Evolutionary conservation across 2,888 invertebrate species (phyloP), one percentile per base, ranked within the genome.

Genomic region (Cryptosula pallasiana): DNA sequence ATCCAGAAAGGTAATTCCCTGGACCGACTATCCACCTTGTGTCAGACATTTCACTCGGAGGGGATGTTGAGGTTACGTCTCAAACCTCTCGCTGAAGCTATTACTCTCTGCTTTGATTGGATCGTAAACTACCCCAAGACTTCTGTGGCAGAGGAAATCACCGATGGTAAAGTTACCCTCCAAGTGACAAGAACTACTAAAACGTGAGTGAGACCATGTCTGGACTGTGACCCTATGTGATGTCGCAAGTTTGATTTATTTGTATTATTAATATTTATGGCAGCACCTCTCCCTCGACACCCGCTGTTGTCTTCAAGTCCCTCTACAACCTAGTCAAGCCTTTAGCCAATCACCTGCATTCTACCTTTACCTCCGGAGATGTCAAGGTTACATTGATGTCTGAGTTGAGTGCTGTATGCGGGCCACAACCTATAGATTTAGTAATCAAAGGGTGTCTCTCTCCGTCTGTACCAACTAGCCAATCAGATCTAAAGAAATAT

Each of bases 381-480:
- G 63, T 3, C 2, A 32, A 5, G 2, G 13, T 32, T 32, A 32
- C 63, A 13, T 20, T 63, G 55, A 86, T 91, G 79, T 84, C 81
- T 73, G 87, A 86, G 63, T 81, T 89, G 57, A 87, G 88, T 2
- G 84, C 84, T 35, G 81, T 86, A 69, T 80, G 89, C 5, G 85
- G 88, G 69, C 85, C 87, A 72, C 88, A 89, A 69, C 88, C 93
- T 77, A 87, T 90, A 29, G 88, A 89, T 25, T 81, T 88, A 25
- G 84, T 94, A 54, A 89, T 92, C 1, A 88, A 90, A 75, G 89
- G 92, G 78, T 93, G 93, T 79, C 87, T 94, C 9, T 87, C 89
- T 70, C 87, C 89, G 75, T 91, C 92, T 0, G 90, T 94, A 78
- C 94, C 94, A 0, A 90, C 89, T 75, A 91, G 89, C 71, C 89